Base-by-base conservation (phyloP, 1,140 invertebrate genomes). In the Microplitis demolitor region DNA sequence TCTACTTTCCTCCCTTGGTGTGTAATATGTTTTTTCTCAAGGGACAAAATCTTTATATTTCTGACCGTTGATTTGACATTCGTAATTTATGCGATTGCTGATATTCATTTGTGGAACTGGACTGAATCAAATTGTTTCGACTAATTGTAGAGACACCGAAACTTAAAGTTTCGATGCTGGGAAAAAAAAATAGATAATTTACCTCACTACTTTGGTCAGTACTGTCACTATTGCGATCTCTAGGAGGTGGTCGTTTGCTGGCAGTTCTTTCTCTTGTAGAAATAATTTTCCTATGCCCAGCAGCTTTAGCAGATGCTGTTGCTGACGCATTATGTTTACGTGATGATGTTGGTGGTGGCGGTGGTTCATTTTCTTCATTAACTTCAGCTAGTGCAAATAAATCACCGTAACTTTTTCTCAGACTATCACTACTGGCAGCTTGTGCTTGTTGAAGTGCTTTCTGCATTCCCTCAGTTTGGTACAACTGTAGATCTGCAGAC, bases 371-470 rank as follows among this genome's bases (percentile, higher is more conserved):
- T 69, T 91, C 87, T 82, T 97, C 96, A 73, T 95, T 95, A 75
- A 96, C 92, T 84, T 97, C 96, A 5, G 95, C 94, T 75, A 98
- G 89, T 0, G 95, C 93, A 86, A 98, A 95, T 69, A 99, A 88
- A 81, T 98, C 95, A 83, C 93, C 93, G 83, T 95, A 98, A 87
- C 94, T 95, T 87, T 94, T 95, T 89, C 96, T 93, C 78, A 94
- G 90, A 71, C 90, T 90, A 83, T 97, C 96, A 80, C 89, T 96
- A 82, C 95, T 93, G 69, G 93, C 91, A 33, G 90, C 90, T 80
- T 94, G 93, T 6, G 93, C 93, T 71, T 92, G 90, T 76, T 94
- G 92, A 66, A 99, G 87, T 16, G 96, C 95, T 83, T 93, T 92
- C 85, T 98, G 96, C 90, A 99, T 94, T 66, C 90, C 91, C 83